Evolutionary conservation across 2,797 vertebrate genomes (phyloP), one percentile per base, ranked within the genome.

Genomic region (Tamandua tetradactyla): DNA sequence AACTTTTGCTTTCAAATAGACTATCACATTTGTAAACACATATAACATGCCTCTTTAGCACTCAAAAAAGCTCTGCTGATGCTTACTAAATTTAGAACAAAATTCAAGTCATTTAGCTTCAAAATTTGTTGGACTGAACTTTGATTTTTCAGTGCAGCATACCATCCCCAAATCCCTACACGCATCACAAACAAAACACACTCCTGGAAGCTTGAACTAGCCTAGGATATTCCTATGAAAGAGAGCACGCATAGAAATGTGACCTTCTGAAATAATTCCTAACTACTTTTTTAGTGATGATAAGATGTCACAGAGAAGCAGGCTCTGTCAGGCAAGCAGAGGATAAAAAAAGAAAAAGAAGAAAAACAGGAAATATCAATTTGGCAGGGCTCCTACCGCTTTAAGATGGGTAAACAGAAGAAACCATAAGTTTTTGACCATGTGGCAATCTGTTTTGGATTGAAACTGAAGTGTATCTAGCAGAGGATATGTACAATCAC

Each of bases 1-100:
- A 89, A 64, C 7, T 32, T 61, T 37, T 18, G 12, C 49, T 89
- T 27, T 20, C 44, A 84, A 86, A 78, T 23, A 55, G 25, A 72
- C 30, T 64, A 4, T 37, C n/a, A 93, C 49, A 83, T 57, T 62
- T 52, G 30, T 68, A 57, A 89, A 76, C 68, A 66, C 17, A 44
- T 30, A 15, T 18, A 61, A 62, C 27, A 66, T 37, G 35, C 14
- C 18, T 40, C 40, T 59, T 85, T 76, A 86, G 20, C 79, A 86
- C 32, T 95, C 57, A 89, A 37, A 91, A 71, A 72, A 87, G n/a
- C 59, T 83, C 78, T 92, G 57, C n/a, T 69, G 44, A 90, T 81
- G 18, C 15, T 96, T 81, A 27, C n/a, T 83, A 75, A 92, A 40
- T 49, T 59, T 7, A 64, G 27, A 71, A 93, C 75, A 78, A 68